A percentile compares a stretch with the other conserved stretches of the same genome.
Conservation (phyloP, 2,113 vertebrate genomes). For the Cyprinodon brontotheroides region DNA sequence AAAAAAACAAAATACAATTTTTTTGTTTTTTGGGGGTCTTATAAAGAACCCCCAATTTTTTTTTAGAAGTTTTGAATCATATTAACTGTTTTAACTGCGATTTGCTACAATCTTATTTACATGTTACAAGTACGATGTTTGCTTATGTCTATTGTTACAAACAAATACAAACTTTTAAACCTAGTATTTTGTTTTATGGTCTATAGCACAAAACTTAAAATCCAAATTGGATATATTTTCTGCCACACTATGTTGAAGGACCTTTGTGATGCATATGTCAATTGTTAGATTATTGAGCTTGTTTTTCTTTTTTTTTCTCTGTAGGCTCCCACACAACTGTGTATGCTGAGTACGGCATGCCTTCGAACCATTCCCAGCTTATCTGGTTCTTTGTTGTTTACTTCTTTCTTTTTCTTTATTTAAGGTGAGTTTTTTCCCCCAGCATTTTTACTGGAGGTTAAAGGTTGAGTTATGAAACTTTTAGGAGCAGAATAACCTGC, state of each 20-base stretch:
- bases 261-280: neutral
- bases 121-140: neutral
- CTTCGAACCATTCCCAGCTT: slow-evolving; percentile 96
- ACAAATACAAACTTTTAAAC: too few relatives aligned
- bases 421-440: slow-evolving; percentile 83
- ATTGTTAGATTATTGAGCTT: neutral
- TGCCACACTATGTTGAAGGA: neutral
- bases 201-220: neutral
- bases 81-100: too few relatives aligned
- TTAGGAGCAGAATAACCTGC: neutral
- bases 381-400: slow-evolving; percentile 99
- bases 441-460: neutral
- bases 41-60: too few relatives aligned
- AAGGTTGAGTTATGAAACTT: neutral
- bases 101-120: neutral
- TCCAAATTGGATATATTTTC: neutral
- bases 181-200: too few relatives aligned
- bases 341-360: slow-evolving; percentile 95
- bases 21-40: too few relatives aligned
- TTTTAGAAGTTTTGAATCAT: neutral
- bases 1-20: too few relatives aligned
- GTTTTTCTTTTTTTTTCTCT: slow-evolving; percentile 43
- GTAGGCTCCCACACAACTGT: slow-evolving; percentile 86
- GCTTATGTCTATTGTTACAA: neutral
- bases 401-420: slow-evolving; percentile 98